phyloP scores from a whole-genome alignment of 1,140 invertebrate species.

The Sminthurides bifidus region DNA sequence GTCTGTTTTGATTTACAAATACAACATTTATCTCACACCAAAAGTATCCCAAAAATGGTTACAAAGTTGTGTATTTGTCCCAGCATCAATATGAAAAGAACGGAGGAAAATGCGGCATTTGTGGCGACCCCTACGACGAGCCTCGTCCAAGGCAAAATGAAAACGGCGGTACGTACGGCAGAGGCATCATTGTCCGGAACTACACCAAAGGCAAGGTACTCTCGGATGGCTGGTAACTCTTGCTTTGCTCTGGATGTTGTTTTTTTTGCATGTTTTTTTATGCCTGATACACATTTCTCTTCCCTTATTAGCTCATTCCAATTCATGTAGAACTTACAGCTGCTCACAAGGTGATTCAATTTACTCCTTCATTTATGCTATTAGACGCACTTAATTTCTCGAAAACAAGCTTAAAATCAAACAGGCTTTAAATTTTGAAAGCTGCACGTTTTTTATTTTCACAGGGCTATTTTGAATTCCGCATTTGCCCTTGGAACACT shows the following conservation, averaged over 20 bases:
- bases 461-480: constrained; percentile 72
- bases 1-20: not conserved
- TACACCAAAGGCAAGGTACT: constrained; percentile 36
- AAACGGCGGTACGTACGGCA: constrained; percentile 42
- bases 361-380: too few relatives aligned
- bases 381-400: too few relatives aligned
- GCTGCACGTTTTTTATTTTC: constrained; percentile 22
- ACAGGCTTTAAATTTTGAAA: too few relatives aligned
- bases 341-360: too few relatives aligned
- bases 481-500: constrained; percentile 55
- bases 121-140: constrained; percentile 36
- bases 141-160: constrained; percentile 43
- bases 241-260: too few relatives aligned
- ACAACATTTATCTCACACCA: not conserved
- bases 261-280: too few relatives aligned
- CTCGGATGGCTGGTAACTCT: too few relatives aligned
- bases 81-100: constrained; percentile 32
- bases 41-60: too few relatives aligned
- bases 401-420: constrained; percentile 34
- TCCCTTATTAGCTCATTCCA: too few relatives aligned
- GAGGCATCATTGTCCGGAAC: constrained; percentile 38
- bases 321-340: too few relatives aligned
- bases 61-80: too few relatives aligned
- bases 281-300: too few relatives aligned
- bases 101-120: constrained; percentile 40